Conservation (phyloP, 1,140 invertebrate species). For the Phymastichus coffea region DNA sequence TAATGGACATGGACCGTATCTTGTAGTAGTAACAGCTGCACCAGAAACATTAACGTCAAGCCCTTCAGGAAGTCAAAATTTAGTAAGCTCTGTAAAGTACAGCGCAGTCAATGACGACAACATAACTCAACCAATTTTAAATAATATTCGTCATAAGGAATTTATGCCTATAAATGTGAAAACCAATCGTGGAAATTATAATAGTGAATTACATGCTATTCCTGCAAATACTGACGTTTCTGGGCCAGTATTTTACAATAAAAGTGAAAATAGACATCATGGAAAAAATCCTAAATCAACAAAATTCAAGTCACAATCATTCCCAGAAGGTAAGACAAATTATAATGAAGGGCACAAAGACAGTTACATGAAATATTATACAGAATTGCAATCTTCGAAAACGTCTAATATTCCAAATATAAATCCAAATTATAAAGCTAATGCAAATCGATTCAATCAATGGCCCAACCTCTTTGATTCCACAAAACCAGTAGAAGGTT, state of each 20-base stretch:
- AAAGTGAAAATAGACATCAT: background rate
- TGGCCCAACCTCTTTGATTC: background rate
- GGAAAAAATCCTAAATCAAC: background rate
- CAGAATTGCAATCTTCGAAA: background rate
- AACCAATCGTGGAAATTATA: background rate
- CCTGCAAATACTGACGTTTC: background rate
- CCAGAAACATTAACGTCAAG: background rate
- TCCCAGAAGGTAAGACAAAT: background rate
- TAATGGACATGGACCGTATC: slow-evolving; percentile 26
- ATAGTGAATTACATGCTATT: background rate
- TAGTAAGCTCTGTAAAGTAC: background rate
- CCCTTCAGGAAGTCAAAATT: background rate
- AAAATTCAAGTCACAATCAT: background rate
- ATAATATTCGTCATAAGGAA: background rate
- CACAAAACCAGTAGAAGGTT: slow-evolving; percentile 2
- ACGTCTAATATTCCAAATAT: background rate
- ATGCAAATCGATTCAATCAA: background rate
- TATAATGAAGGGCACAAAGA: background rate
- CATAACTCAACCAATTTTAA: background rate
- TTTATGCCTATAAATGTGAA: background rate
- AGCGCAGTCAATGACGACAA: background rate
- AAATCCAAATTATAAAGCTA: background rate
- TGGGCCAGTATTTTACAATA: no score
- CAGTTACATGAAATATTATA: background rate
- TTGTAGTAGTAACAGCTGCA: slow-evolving; percentile 14